A percentile compares a stretch with the other conserved stretches of the same genome.
Conservation (phyloP, 2,888 invertebrate genomes). For the Drosophila infuscata region DNA sequence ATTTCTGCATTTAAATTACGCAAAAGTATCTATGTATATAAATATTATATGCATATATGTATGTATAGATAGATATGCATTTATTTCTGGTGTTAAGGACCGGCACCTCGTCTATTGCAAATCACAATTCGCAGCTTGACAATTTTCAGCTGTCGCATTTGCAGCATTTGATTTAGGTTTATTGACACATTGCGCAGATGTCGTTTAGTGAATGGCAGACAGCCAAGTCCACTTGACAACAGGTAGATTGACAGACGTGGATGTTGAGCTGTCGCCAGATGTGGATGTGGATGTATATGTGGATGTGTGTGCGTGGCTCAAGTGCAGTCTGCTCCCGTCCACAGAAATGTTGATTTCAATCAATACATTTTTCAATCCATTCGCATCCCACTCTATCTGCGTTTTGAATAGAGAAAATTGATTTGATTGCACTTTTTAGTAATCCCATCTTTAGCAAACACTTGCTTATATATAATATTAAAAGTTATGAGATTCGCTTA, state of each 20-base stretch:
- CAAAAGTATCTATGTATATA: background rate
- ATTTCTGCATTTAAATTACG: background rate
- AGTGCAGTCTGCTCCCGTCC: constrained; percentile 11
- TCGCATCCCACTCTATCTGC: background rate
- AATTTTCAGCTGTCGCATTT: constrained; percentile 16
- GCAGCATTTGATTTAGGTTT: constrained; percentile 58
- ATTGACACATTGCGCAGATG: constrained; percentile 52
- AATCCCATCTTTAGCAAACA: background rate
- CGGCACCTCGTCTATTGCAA: background rate
- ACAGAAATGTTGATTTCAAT: constrained; percentile 11
- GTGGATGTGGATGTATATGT: background rate
- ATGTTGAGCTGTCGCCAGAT: constrained; percentile 20
- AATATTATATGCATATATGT: background rate
- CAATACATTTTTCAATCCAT: constrained; percentile 14
- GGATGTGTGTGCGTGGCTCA: constrained; percentile 6
- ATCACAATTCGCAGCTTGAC: background rate
- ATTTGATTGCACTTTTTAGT: constrained; percentile 16
- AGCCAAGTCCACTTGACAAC: constrained; percentile 21
- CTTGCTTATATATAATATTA: background rate
- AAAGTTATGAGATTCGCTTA: background rate
- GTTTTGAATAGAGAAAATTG: background rate
- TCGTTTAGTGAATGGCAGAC: constrained; percentile 38
- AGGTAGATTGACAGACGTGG: constrained; percentile 31
- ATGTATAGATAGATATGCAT: background rate
- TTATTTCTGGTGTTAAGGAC: background rate